Percentiles rank a stretch among this genome's conserved stretches.
Conservation (phyloP, 1,140 invertebrate species). For the Anthonomus grandis region DNA sequence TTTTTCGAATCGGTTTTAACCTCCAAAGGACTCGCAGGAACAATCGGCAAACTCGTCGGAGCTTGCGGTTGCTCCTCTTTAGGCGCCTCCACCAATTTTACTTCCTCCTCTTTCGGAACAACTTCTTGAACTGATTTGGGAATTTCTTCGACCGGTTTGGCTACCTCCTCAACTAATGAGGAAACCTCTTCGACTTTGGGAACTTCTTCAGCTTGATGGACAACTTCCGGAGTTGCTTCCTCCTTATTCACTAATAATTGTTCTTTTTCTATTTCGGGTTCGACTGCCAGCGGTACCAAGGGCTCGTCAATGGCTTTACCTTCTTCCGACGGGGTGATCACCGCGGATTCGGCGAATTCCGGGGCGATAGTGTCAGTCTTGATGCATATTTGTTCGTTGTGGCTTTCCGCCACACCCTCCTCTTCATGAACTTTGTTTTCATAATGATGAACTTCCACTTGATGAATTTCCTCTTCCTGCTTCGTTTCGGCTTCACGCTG, state of each 20-base stretch:
- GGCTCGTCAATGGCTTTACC: conserved; percentile 30
- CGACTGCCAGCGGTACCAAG: too few species aligned
- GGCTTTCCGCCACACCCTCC: not conserved
- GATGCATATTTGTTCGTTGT: conserved; percentile 22
- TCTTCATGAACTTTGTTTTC: too few species aligned
- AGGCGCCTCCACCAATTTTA: conserved; percentile 23
- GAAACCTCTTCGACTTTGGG: too few species aligned
- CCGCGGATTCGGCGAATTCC: conserved; percentile 33
- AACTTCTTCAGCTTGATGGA: not conserved
- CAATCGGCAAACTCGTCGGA: not conserved
- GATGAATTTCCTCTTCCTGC: too few species aligned
- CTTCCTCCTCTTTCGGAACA: conserved; percentile 1
- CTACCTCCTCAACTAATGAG: too few species aligned
- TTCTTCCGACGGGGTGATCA: conserved; percentile 36
- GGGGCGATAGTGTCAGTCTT: conserved; percentile 31
- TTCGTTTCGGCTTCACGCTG: too few species aligned
- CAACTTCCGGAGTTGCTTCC: conserved; percentile 1
- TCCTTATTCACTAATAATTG: too few species aligned
- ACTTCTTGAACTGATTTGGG: too few species aligned
- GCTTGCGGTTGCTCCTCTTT: conserved; percentile 31
- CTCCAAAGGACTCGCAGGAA: not conserved
- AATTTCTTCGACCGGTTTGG: too few species aligned
- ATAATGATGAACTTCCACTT: too few species aligned
- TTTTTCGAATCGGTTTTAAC: conserved; percentile 20
- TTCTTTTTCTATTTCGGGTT: not conserved